phyloP scores from a whole-genome alignment of 2,797 vertebrate species.

The Hyperoplus lanceolatus region DNA sequence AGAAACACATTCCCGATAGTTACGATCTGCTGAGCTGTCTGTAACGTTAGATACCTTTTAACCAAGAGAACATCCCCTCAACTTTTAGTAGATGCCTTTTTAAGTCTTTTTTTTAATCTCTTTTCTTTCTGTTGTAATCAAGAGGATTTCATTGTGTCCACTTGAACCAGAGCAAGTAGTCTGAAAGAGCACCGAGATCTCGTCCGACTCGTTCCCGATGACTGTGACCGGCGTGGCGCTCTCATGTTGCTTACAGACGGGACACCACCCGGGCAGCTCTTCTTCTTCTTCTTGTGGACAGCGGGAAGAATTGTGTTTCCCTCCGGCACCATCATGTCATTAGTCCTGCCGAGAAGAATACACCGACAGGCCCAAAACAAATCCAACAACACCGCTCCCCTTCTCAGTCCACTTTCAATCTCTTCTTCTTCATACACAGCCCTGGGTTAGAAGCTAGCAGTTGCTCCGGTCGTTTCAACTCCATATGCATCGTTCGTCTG shows the following conservation, averaged over 20 bases:
- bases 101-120: slow-evolving; percentile 24
- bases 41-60: slow-evolving; percentile 36
- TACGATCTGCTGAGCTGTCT: slow-evolving; percentile 45
- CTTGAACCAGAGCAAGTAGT: slow-evolving; percentile 54
- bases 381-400: slow-evolving; percentile 18
- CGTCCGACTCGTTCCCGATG: slow-evolving; percentile 66
- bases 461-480: slow-evolving; percentile 71
- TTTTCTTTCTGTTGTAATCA: slow-evolving; percentile 15
- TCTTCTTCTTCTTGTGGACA: slow-evolving; percentile 72
- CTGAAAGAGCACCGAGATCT: slow-evolving; percentile 64
- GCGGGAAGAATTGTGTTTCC: slow-evolving; percentile 84
- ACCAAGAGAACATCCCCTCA: slow-evolving; percentile 49
- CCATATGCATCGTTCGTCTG: slow-evolving; percentile 80
- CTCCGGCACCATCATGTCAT: slow-evolving; percentile 91
- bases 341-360: slow-evolving; percentile 79
- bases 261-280: slow-evolving; percentile 86
- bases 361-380: slow-evolving; percentile 29
- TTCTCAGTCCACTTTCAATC: slow-evolving; percentile 76
- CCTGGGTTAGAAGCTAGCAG: slow-evolving; percentile 75
- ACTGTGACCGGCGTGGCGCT: slow-evolving; percentile 73
- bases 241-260: slow-evolving; percentile 86
- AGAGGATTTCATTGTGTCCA: slow-evolving; percentile 66
- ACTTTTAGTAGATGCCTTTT: slow-evolving; percentile 32
- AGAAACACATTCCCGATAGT: slow-evolving; percentile 48
- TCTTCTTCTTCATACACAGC: slow-evolving; percentile 79